These are phyloP conservation scores for Syngnathus acus DNA, from an alignment of 2,797 vertebrate genomes.

Conservation along the genomic window DNA sequence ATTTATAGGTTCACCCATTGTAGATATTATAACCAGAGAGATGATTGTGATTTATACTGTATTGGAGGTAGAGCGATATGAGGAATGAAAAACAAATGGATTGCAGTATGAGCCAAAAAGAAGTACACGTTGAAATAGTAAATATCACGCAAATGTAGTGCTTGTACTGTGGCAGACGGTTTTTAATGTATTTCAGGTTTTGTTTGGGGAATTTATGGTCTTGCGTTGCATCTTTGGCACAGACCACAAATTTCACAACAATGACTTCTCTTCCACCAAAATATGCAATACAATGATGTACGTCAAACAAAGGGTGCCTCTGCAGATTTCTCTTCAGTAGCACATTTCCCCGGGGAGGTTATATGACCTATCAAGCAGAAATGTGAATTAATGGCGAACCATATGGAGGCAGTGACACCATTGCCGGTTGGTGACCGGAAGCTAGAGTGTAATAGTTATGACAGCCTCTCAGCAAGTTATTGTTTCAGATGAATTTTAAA, in stretches of 20 bases:
- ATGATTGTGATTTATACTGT: slow-evolving; percentile 23
- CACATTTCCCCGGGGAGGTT: neutral
- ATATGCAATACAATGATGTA: neutral
- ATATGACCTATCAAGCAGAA: slow-evolving; percentile 18
- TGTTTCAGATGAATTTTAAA: slow-evolving; percentile 67
- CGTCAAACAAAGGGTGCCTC: neutral
- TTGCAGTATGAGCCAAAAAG: too few relatives aligned
- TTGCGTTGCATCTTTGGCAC: neutral
- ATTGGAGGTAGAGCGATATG: slow-evolving; percentile 7
- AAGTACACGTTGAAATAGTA: neutral
- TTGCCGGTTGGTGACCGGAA: slow-evolving; percentile 53
- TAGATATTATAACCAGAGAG: slow-evolving; percentile 31
- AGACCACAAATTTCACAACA: neutral
- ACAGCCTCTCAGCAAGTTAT: slow-evolving; percentile 57
- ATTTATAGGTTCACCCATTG: slow-evolving; percentile 22
- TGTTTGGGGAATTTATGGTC: neutral
- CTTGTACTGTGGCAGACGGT: too few relatives aligned
- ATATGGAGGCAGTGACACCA: slow-evolving; percentile 52
- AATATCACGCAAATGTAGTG: too few relatives aligned
- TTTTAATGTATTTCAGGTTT: neutral
- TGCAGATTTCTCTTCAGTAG: neutral
- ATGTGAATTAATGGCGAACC: slow-evolving; percentile 52
- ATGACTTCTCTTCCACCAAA: neutral
- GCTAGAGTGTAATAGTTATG: slow-evolving; percentile 51
- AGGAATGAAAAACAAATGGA: neutral